Conservation (phyloP, 2,797 vertebrate species). For the Odontamblyopus rebecca region DNA sequence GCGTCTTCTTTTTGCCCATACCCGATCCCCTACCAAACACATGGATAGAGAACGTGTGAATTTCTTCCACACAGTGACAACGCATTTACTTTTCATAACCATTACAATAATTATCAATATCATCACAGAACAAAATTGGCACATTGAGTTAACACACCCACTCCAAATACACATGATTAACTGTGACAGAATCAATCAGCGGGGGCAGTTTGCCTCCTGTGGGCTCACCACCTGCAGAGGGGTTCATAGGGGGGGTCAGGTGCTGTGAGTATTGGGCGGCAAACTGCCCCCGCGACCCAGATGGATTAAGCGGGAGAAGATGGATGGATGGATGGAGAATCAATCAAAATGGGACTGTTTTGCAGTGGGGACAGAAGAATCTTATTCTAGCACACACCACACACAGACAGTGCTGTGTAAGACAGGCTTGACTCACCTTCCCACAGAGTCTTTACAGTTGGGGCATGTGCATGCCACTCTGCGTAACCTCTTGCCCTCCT, state of each 20-base stretch:
- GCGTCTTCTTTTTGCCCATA: constrained; percentile 95
- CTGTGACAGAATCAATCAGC: neutral
- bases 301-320: too few species aligned
- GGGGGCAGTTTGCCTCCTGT: too few species aligned
- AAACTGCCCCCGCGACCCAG: too few species aligned
- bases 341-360: neutral
- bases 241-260: too few species aligned
- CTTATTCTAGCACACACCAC: neutral
- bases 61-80: neutral
- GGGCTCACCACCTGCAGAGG: too few species aligned
- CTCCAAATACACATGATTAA: neutral
- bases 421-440: constrained; percentile 81
- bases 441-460: constrained; percentile 98
- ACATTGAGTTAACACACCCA: neutral
- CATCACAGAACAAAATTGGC: neutral
- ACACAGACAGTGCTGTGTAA: neutral
- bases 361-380: neutral
- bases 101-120: neutral
- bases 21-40: constrained; percentile 87
- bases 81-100: too few species aligned
- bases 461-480: constrained; percentile 98
- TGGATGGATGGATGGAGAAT: neutral
- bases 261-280: too few species aligned
- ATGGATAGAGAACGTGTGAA: constrained; percentile 18
- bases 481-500: constrained; percentile 95